These are phyloP conservation scores for Patella ulyssiponensis DNA, from an alignment of 2,888 invertebrate species.

Conservation along the genomic window DNA sequence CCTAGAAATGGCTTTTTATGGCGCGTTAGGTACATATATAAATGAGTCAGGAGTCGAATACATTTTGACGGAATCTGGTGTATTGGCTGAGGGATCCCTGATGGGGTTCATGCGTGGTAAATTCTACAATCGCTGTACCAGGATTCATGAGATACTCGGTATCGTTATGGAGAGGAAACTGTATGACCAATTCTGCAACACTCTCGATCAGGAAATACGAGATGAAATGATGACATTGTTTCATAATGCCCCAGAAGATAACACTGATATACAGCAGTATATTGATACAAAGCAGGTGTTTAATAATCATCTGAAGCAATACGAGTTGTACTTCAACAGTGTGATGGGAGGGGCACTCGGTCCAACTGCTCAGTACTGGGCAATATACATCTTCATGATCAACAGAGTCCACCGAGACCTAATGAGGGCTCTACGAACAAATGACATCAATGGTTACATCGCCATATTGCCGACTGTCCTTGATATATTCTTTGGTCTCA, in stretches of 20 bases:
- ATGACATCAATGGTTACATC: constrained; percentile 24
- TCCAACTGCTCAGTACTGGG: constrained; percentile 30
- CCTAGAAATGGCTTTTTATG: constrained; percentile 28
- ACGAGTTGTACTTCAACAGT: constrained; percentile 14
- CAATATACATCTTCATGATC: constrained; percentile 27
- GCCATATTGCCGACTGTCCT: constrained; percentile 16
- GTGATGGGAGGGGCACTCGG: constrained; percentile 20
- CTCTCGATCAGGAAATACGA: constrained; percentile 6
- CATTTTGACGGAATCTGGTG: constrained; percentile 29
- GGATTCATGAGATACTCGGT: constrained; percentile 28
- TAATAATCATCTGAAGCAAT: neutral
- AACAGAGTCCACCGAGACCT: constrained; percentile 30
- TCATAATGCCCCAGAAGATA: neutral
- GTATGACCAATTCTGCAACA: constrained; percentile 15
- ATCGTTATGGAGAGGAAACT: constrained; percentile 16
- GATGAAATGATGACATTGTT: constrained; percentile 14
- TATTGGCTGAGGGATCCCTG: constrained; percentile 32
- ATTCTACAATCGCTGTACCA: constrained; percentile 28
- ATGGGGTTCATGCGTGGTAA: constrained; percentile 30
- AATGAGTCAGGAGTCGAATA: constrained; percentile 22
- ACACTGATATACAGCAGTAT: too few relatives aligned
- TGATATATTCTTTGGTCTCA: constrained; percentile 26
- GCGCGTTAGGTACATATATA: constrained; percentile 15
- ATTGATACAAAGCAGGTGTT: neutral
- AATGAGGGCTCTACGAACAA: constrained; percentile 21